Evolutionary conservation across 2,113 vertebrate species (phyloP).

Genomic region (Pluvialis apricaria): DNA sequence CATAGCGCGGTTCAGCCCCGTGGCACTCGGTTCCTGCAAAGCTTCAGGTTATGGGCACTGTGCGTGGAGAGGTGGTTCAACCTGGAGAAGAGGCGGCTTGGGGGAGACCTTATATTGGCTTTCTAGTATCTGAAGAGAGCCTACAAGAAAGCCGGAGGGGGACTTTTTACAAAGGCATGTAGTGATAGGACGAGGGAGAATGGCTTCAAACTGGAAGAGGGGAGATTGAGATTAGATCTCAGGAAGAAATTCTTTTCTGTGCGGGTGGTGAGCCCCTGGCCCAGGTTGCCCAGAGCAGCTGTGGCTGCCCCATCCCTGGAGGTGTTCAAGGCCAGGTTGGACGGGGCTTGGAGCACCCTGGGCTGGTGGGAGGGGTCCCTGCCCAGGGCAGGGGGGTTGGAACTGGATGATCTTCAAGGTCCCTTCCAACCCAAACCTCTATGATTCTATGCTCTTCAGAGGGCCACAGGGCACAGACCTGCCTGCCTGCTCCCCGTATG

Average conservation of each 20-base stretch:
- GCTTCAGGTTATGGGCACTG: background rate
- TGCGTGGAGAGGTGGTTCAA: background rate
- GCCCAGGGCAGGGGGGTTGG: too few species aligned
- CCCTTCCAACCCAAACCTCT: background rate
- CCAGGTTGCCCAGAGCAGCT: background rate
- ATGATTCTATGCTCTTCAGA: background rate
- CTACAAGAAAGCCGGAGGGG: background rate
- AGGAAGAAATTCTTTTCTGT: background rate
- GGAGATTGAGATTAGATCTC: background rate
- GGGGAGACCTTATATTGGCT: background rate
- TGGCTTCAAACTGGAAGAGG: background rate
- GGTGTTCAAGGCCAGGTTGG: background rate
- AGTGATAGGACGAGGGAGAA: background rate
- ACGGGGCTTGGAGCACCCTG: background rate
- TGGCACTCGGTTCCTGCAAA: background rate
- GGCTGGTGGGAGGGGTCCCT: background rate
- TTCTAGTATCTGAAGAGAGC: background rate
- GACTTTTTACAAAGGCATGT: background rate
- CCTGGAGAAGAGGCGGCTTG: background rate
- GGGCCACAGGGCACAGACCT: background rate
- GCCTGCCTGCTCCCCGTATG: background rate
- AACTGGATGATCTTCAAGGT: background rate
- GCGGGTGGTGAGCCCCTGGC: background rate
- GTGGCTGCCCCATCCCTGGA: background rate
- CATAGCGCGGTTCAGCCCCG: rapidly evolving